Percentiles rank a stretch among this genome's conserved stretches.
These are phyloP conservation scores for Zosterops hypoxanthus DNA, from an alignment of 2,113 vertebrate genomes.

Conservation along the genomic window DNA sequence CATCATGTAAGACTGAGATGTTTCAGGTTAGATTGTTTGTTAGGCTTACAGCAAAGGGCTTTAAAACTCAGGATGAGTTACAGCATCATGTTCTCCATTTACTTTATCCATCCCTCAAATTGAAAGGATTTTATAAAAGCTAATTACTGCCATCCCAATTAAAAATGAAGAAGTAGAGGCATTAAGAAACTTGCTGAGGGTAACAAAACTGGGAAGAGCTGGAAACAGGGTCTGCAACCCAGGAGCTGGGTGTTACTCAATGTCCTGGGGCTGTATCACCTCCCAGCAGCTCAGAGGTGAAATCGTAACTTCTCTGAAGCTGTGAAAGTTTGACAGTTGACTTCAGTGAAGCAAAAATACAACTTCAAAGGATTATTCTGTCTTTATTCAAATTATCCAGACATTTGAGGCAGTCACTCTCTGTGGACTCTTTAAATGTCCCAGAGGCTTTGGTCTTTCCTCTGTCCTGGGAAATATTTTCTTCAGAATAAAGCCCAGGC, in stretches of 20 bases:
- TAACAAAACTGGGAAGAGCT: not conserved
- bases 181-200: not conserved
- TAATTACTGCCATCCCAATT: not conserved
- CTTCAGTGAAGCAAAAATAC: not conserved
- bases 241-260: not conserved
- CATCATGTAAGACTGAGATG: not conserved
- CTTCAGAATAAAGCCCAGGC: not conserved
- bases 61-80: not conserved
- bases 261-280: not conserved
- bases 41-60: not conserved
- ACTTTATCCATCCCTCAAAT: not conserved
- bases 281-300: not conserved
- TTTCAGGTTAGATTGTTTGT: not conserved
- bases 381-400: not conserved
- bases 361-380: not conserved
- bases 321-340: not conserved
- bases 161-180: not conserved
- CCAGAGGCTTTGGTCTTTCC: not conserved
- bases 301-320: not conserved
- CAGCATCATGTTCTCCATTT: not conserved
- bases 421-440: not conserved
- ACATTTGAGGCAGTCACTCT: not conserved
- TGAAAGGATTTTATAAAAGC: not conserved
- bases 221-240: not conserved
- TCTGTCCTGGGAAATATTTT: not conserved